Evolutionary conservation across 2,888 invertebrate species (phyloP), one percentile per base, ranked within the genome.

Genomic region (Andrena fulva): DNA sequence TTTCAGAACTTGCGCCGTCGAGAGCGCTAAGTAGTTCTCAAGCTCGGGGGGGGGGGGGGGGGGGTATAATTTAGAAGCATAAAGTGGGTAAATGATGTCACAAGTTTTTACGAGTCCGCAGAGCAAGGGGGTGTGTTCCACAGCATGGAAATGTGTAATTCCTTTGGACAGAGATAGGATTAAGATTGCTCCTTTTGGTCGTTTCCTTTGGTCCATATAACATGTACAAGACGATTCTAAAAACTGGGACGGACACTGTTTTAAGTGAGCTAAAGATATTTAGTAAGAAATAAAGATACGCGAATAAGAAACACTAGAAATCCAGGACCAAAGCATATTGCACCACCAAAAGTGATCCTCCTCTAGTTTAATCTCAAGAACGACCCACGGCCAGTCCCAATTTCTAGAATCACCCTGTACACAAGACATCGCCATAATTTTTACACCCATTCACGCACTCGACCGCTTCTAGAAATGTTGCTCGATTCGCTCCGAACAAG

Each of bases 31-130:
- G 42, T 42, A 42, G 52, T 52, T 52, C 20, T 8, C 6, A 56
- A 24, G 56, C 56, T 56, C 42, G 16, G 42, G 1, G 20, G 20
- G 20, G 20, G 20, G 20, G 20, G 20, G 20, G 20, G 20, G 20
- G 20, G 10, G 10, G 56, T 56, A 56, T 56, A 56, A 56, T 56
- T 56, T 56, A 56, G 56, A 56, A 56, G 24, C 56, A 56, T 56
- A 24, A 27, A 56, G 24, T 56, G 56, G 24, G 24, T 56, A 56
- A 56, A 27, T 10, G 3, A 56, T 56, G 24, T 4, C 56, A 56
- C 24, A 56, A 24, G 56, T 56, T 56, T 56, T 56, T 24, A 24
- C 24, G 24, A 56, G 56, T 42, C 5, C 42, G 16, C 42, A 27
- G 20, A 20, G 52, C 10, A 56, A n/a, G 8, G 56, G 10, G 56